Evolutionary conservation across 92 coral and sea anemone genomes (phyloP).

Genomic region (Palythoa grandiflora): DNA sequence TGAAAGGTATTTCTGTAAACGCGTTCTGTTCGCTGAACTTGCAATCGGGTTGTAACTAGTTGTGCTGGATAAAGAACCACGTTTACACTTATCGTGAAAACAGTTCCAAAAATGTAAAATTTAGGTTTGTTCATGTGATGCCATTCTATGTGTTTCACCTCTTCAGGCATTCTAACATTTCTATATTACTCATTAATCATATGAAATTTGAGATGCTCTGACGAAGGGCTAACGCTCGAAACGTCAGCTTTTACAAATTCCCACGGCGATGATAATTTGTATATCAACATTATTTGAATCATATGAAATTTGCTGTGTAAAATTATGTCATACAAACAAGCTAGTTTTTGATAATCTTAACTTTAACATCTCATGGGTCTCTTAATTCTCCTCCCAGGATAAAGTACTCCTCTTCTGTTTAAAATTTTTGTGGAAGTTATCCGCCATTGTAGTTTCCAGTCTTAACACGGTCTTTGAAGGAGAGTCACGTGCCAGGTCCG

Average conservation of each 20-base stretch:
- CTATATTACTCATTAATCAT: too few relatives aligned
- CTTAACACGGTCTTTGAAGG: background rate
- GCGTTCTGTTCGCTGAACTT: conserved; percentile 80
- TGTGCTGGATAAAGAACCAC: conserved; percentile 81
- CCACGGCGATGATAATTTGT: too few relatives aligned
- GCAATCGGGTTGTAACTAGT: conserved; percentile 92
- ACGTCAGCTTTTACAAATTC: too few relatives aligned
- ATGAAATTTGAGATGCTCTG: background rate
- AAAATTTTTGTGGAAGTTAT: background rate
- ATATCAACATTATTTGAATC: too few relatives aligned
- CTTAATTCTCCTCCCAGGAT: too few relatives aligned
- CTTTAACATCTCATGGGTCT: too few relatives aligned
- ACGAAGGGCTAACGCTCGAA: too few relatives aligned
- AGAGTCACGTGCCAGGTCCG: background rate
- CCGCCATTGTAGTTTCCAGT: background rate
- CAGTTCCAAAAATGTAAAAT: conserved; percentile 75
- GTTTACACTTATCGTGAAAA: conserved; percentile 70
- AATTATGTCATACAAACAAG: background rate
- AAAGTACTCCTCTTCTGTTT: background rate
- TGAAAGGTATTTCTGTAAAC: conserved; percentile 85
- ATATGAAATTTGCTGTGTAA: background rate
- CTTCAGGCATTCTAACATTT: conserved; percentile 76
- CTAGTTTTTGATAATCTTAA: background rate
- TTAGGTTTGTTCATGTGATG: conserved; percentile 85
- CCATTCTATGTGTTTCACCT: conserved; percentile 89